Conservation (phyloP, 2,888 invertebrate species). For the Limnephilus rhombicus region DNA sequence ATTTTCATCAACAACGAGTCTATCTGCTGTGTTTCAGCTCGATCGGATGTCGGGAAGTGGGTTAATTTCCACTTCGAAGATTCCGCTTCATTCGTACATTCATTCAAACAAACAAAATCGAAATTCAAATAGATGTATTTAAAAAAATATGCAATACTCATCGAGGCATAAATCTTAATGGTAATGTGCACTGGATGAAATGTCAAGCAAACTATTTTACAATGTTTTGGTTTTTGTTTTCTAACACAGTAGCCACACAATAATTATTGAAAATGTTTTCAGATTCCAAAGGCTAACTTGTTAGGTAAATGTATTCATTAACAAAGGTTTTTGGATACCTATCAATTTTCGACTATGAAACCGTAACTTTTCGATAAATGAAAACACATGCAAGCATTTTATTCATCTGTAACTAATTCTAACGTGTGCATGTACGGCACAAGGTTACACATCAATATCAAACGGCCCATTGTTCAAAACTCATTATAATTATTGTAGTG, state of each 20-base stretch:
- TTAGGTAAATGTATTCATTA: neutral
- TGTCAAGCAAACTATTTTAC: no score
- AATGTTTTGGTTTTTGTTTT: no score
- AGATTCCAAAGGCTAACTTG: neutral
- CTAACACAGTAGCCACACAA: neutral
- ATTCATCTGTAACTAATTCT: neutral
- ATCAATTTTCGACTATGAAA: neutral
- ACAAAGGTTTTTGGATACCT: neutral
- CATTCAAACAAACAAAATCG: no score
- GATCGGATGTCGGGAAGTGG: no score
- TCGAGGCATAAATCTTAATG: no score
- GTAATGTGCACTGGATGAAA: no score
- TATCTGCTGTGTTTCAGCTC: no score
- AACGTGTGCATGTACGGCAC: neutral
- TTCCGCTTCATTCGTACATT: no score
- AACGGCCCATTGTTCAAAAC: neutral
- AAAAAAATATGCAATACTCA: no score
- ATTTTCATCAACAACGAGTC: no score
- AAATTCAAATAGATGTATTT: no score
- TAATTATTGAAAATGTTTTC: neutral
- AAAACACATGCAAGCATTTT: neutral
- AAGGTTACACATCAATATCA: neutral
- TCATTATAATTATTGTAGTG: neutral
- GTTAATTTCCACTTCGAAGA: no score
- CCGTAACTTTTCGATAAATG: neutral